Percentiles rank a stretch among this genome's conserved stretches.
Conservation (phyloP, 1,140 invertebrate species). For the Hormaphis cornu region DNA sequence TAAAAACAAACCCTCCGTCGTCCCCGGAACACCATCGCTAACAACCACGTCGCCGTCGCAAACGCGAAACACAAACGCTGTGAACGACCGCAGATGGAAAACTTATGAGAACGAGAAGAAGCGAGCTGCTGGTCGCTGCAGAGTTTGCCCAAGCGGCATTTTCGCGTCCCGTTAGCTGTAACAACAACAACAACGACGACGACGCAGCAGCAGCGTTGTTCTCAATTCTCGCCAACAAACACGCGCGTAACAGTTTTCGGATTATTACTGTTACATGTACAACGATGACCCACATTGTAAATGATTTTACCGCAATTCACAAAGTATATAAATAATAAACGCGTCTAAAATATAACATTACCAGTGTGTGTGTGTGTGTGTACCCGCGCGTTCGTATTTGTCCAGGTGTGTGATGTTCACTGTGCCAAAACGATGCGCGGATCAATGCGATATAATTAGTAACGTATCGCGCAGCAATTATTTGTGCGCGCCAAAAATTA, state of each 20-base stretch:
- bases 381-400: neutral
- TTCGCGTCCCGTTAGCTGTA: neutral
- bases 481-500: neutral
- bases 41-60: too few relatives aligned
- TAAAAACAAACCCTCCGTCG: neutral
- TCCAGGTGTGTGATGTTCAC: neutral
- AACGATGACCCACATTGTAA: slow-evolving; percentile 15
- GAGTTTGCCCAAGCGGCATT: neutral
- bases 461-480: neutral
- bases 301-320: neutral
- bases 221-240: neutral
- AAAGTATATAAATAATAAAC: neutral
- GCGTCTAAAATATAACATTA: neutral
- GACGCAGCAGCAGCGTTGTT: neutral
- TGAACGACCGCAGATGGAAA: neutral
- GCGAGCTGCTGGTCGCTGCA: neutral
- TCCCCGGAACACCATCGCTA: neutral
- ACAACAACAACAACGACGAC: too few relatives aligned
- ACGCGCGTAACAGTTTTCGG: slow-evolving; percentile 11
- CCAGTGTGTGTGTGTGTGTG: neutral
- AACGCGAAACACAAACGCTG: too few relatives aligned
- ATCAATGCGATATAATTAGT: neutral
- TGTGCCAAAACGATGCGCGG: neutral
- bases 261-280: slow-evolving; percentile 21
- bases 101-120: neutral